phyloP scores from a whole-genome alignment of 2,797 vertebrate species.

The Pelodytes ibericus region DNA sequence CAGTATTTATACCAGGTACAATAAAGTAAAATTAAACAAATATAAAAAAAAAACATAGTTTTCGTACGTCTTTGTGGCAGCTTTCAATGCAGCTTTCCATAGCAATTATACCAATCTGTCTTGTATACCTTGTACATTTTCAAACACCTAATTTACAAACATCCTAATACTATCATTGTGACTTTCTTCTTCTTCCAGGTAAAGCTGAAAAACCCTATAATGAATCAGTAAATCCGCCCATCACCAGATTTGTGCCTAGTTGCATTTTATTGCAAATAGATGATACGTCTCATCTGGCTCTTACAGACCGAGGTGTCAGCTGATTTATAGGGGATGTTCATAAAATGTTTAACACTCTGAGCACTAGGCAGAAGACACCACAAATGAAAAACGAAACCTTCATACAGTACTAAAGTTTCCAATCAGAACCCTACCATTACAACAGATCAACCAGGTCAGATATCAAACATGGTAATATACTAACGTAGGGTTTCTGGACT shows the following conservation, averaged over 20 bases:
- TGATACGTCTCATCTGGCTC: conserved; percentile 54
- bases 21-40: no score
- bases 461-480: conserved; percentile 35
- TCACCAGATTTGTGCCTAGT: conserved; percentile 39
- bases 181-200: conserved; percentile 8
- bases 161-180: neutral
- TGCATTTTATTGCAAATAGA: conserved; percentile 51
- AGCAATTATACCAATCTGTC: neutral
- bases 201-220: conserved; percentile 2
- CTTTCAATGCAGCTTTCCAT: neutral
- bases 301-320: conserved; percentile 34
- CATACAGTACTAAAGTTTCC: conserved; percentile 41
- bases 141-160: neutral
- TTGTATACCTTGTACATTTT: neutral
- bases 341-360: conserved; percentile 56
- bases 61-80: no score
- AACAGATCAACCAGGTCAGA: conserved; percentile 43
- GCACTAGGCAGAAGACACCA: conserved; percentile 51
- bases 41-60: no score
- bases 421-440: conserved; percentile 43
- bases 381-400: conserved; percentile 53
- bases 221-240: conserved; percentile 25
- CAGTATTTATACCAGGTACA: no score
- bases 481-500: conserved; percentile 20
- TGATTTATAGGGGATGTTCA: conserved; percentile 52